Evolutionary conservation across 2,888 invertebrate species (phyloP), one percentile per base, ranked within the genome.

Genomic region (Cephus rjabovi): DNA sequence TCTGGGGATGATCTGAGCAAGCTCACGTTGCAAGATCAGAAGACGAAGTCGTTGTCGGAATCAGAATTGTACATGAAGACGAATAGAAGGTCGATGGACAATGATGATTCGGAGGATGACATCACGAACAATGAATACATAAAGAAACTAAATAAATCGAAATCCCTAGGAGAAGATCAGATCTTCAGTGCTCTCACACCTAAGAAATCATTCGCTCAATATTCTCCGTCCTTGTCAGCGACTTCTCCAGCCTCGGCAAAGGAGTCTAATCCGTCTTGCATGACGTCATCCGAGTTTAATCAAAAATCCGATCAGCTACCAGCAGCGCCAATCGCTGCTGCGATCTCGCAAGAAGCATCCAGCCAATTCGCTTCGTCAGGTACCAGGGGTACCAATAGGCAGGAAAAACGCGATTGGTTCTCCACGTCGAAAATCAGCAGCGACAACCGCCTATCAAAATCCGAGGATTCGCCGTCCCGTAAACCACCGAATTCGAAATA

Each of bases 111-210:
- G 23, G 56, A 56, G 2, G 56, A 56, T 23, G 56, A 56, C 9
- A 56, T 56, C 56, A 56, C 15, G 30, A 34, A 12, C 33, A 15
- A 69, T 2, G 37, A 56, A 11, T 73, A 15, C 73, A 69, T 80
- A 56, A 76, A 40, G 34, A 74, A 35, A 71, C 56, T 78, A 31
- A 73, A 79, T n/a, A 80, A 80, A 56, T 76, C 76, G 11, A 70
- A 78, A 12, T 75, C 75, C 15, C 70, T 78, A 11, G n/a, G 37
- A 12, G 75, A 75, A 15, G 30, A 71, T 33, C 56, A 56, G 56
- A 56, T 56, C 23, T 56, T 56, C 23, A 23, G 23, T 56, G 2
- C 56, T 40, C 23, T 23, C 2, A 56, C 56, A 2, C 56, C 56
- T 9, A 56, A 56, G 56, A 23, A 56, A 23, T 56, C 56, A 9